phyloP scores from a whole-genome alignment of 37 sponge, comb jelly and placozoan species.

The Corticium candelabrum region DNA sequence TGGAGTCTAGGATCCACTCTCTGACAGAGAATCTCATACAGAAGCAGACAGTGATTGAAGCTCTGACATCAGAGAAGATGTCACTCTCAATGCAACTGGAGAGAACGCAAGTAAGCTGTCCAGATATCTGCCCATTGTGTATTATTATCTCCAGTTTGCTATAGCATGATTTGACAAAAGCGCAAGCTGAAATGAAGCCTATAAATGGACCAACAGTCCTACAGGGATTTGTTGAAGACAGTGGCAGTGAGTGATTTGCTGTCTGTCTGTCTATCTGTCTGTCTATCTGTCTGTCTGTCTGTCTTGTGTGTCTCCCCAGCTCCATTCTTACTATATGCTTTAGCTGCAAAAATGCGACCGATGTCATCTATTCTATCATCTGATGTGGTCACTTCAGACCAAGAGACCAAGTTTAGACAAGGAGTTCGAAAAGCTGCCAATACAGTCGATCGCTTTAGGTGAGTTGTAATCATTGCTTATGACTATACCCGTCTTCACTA shows the following conservation, averaged over 20 bases:
- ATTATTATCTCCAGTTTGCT: background rate
- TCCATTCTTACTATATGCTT: no score
- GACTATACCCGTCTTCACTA: background rate
- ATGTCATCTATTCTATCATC: constrained; percentile 42
- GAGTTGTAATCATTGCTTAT: background rate
- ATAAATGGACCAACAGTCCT: background rate
- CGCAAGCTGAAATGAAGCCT: background rate
- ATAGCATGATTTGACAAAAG: background rate
- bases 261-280: background rate
- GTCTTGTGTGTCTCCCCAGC: no score
- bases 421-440: constrained; percentile 52
- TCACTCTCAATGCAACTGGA: constrained; percentile 61
- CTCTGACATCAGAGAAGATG: constrained; percentile 55
- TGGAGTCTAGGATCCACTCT: constrained; percentile 48
- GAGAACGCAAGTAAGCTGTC: constrained; percentile 10
- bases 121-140: background rate
- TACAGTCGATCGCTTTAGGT: constrained; percentile 62
- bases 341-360: constrained; percentile 12
- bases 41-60: constrained; percentile 78
- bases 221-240: background rate
- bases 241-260: background rate
- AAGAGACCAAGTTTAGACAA: constrained; percentile 5
- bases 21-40: constrained; percentile 73
- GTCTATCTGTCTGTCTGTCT: background rate
- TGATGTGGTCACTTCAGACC: background rate